Base-by-base conservation (phyloP, 1,140 invertebrate species). In the Stenopsyche tienmushanensis region DNA sequence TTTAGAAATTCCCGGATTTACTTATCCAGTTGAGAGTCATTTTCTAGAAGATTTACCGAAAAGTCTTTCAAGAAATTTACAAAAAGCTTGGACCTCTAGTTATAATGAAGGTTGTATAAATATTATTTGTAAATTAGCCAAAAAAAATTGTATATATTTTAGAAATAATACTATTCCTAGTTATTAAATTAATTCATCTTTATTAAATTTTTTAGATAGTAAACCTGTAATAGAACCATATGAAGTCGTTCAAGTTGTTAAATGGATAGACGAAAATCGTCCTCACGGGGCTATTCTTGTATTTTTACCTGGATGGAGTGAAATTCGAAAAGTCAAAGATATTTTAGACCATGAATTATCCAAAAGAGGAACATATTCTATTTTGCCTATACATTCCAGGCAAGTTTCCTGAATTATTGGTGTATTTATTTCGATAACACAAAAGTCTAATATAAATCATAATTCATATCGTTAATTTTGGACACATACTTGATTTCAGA, bases 1-100 rank as follows among this genome's bases (percentile, higher is more conserved):
- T 60, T 80, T 96, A 57, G 85, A 93, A 72, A 95, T 97, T 57
- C 92, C 94, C 15, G 94, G 95, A 3, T 89, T 91, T 50, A 94
- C 92, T 0, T 93, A 84, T 79, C 91, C 91, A 1, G 94, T 97
- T 0, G 72, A 87, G 72, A 87, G 92, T 74, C 86, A 83, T 72
- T 90, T 89, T 75, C 78, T 96, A 47, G 91, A 94, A 94, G 78
- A 82, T 93, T 50, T 47, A 8, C 34, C 44, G 1, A 15, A 20
- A n/a, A 17, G 60, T n/a, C 7, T 49, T 34, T 76, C 58, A 55
- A 57, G 44, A 13, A 18, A 23, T 13, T 21, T 69, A 15, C 21
- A 5, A 0, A 69, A 52, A 34, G 39, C 67, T 45, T 59, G 53
- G 53, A 54, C 52, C 17, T 25, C 53, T 2, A 63, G 29, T 45